Base-by-base conservation (phyloP, 2,113 vertebrate genomes). In the Uria aalge region DNA sequence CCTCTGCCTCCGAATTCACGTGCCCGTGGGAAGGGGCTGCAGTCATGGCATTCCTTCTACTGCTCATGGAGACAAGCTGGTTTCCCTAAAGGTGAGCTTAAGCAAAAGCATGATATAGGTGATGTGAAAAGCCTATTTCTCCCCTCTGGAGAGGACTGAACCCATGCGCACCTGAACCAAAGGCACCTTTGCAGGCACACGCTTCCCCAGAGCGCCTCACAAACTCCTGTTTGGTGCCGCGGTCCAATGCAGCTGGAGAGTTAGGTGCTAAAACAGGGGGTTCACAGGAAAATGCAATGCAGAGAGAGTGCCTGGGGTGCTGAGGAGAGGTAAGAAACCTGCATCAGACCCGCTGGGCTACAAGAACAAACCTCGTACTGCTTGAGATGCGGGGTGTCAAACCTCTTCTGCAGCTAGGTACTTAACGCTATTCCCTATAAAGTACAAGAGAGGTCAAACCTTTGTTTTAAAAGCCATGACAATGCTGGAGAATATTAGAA, bases 151-250 rank as follows among this genome's bases (percentile, higher is more conserved):
- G 23, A 9, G 15, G 20, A 32, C 26, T 26, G 45, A 47, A 19
- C 12, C 17, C 2, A 0, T 4, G 16, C 3, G 2, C 14, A 57
- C 14, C 26, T 69, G 71, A 66, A 77, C 21, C 21, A 75, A 86
- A 53, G 34, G 41, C 23, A 47, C 20, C 18, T 72, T 47, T 0
- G 0, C 40, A 48, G 41, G 32, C 15, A 43, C 8, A 4, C 0
- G 0, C 11, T 57, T 75, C 29, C 27, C 29, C 5, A 2, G 10
- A 0, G 0, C 0, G 4, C 32, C 56, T 86, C 48, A 34, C 16
- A 55, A 87, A 32, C 4, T 6, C 2, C 5, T 5, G 19, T 75
- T 76, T 36, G 24, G 48, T 87, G 36, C n/a, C 0, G 1, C 7
- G 6, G n/a, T 30, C 81, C 43, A 41, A 38, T 26, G 56, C 9